Percentiles rank a stretch among this genome's conserved stretches.
Evolutionary conservation across 1,140 invertebrate genomes (phyloP).

Genomic region (Diabrotica virgifera): DNA sequence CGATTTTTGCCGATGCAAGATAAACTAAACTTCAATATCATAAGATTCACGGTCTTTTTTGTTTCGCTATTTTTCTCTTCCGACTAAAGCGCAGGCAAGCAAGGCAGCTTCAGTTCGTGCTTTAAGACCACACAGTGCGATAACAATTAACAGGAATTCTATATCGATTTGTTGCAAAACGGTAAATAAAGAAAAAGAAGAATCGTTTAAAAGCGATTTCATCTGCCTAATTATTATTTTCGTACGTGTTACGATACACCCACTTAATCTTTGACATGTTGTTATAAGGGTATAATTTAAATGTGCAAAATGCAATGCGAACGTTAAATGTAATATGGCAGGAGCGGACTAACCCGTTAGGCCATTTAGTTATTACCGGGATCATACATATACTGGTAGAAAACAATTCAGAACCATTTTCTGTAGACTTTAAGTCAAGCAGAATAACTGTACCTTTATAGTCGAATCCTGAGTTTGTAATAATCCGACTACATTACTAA

Average conservation of each 20-base stretch:
- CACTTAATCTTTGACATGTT: constrained; percentile 24
- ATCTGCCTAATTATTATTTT: constrained; percentile 26
- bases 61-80: constrained; percentile 9
- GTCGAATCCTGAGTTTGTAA: too few relatives aligned
- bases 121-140: constrained; percentile 20
- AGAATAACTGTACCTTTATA: too few relatives aligned
- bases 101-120: constrained; percentile 19
- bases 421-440: too few relatives aligned
- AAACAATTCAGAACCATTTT: too few relatives aligned
- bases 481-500: too few relatives aligned
- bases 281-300: constrained; percentile 25
- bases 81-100: not conserved
- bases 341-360: not conserved
- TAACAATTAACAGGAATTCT: constrained; percentile 23
- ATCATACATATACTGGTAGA: too few relatives aligned
- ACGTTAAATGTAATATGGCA: not conserved
- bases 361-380: too few relatives aligned
- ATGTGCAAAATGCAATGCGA: constrained; percentile 17
- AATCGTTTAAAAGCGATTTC: constrained; percentile 22
- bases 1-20: constrained; percentile 11
- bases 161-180: constrained; percentile 22
- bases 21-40: constrained; percentile 18
- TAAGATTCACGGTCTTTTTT: constrained; percentile 18
- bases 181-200: constrained; percentile 22
- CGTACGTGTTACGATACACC: constrained; percentile 23